phyloP scores from a whole-genome alignment of 2,888 invertebrate species.

The Ecdyonurus torrentis region DNA sequence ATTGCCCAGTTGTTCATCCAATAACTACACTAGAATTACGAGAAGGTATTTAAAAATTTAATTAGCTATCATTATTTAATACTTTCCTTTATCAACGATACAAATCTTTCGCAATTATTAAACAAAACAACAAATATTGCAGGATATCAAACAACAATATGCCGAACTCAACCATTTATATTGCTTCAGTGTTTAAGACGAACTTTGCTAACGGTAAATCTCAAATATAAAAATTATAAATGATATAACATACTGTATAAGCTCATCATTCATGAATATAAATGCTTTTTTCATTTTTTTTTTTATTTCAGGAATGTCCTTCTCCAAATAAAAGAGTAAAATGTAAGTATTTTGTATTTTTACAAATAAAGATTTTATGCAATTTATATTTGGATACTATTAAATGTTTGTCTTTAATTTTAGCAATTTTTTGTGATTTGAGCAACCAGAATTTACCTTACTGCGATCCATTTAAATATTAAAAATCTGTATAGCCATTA shows the following conservation, averaged over 20 bases:
- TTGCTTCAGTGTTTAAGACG: neutral
- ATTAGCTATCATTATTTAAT: too few relatives aligned
- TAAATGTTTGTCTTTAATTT: neutral
- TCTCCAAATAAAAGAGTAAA: neutral
- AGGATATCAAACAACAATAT: neutral
- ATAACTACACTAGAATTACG: neutral
- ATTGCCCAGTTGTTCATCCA: neutral
- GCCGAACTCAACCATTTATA: neutral
- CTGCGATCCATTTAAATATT: neutral
- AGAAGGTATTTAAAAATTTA: too few relatives aligned
- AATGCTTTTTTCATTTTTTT: too few relatives aligned
- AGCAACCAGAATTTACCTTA: neutral
- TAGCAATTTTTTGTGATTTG: neutral
- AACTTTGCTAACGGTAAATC: neutral
- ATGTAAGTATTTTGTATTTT: too few relatives aligned
- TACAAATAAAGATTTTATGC: too few relatives aligned
- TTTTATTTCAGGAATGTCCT: neutral
- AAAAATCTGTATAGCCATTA: too few relatives aligned
- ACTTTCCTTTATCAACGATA: neutral
- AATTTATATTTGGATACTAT: neutral
- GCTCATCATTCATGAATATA: too few relatives aligned
- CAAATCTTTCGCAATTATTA: neutral
- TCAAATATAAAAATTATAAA: too few relatives aligned
- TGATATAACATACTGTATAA: too few relatives aligned
- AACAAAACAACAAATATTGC: too few relatives aligned